A percentile compares a stretch with the other conserved stretches of the same genome.
Evolutionary conservation across 2,113 vertebrate genomes (phyloP).

Genomic region (Poeciliopsis retropinna): DNA sequence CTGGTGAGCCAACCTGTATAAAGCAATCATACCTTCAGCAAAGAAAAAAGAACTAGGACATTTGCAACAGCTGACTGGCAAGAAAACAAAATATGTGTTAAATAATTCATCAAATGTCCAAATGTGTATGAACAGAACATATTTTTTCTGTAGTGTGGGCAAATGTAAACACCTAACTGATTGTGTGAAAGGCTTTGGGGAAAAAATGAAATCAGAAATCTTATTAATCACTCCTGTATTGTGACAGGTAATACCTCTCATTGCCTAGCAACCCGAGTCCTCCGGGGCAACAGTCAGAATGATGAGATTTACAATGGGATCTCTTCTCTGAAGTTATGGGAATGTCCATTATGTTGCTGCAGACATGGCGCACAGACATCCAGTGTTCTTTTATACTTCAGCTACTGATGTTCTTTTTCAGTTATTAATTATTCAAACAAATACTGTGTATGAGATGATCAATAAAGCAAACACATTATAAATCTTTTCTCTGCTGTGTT

Average conservation of each 20-base stretch:
- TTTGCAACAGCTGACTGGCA: conserved; percentile 7
- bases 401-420: conserved; percentile 17
- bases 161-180: conserved; percentile 32
- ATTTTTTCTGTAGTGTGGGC: conserved; percentile 21
- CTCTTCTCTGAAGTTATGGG: conserved; percentile 50
- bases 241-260: conserved; percentile 56
- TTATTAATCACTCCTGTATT: conserved; percentile 58
- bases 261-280: conserved; percentile 64
- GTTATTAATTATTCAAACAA: conserved; percentile 49
- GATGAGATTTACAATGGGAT: conserved; percentile 54
- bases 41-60: conserved; percentile 29
- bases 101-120: conserved; percentile 53
- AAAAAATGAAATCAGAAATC: conserved; percentile 49
- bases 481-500: not conserved
- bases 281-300: conserved; percentile 45
- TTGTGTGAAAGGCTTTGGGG: conserved; percentile 26
- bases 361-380: conserved; percentile 18
- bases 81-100: conserved; percentile 29
- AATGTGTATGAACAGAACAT: conserved; percentile 26
- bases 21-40: conserved; percentile 36
- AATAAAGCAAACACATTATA: conserved; percentile 20
- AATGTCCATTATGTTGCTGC: conserved; percentile 47
- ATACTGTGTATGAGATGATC: conserved; percentile 14
- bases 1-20: conserved; percentile 35
- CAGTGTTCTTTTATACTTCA: conserved; percentile 18